Evolutionary conservation across 2,113 vertebrate species (phyloP), one percentile per base, ranked within the genome.

Genomic region (Lethenteron camtschaticum): DNA sequence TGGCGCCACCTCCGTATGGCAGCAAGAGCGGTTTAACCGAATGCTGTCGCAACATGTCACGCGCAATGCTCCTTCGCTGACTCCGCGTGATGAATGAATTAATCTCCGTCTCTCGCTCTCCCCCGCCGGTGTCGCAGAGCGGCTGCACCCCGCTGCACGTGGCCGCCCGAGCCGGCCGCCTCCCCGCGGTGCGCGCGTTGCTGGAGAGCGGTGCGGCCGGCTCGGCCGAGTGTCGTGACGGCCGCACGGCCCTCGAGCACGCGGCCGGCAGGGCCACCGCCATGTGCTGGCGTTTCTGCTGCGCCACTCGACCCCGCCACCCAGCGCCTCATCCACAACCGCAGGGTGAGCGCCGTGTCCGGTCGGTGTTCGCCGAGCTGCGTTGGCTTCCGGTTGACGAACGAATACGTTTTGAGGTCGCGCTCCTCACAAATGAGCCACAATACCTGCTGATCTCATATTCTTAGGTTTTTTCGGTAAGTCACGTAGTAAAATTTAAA

Each of bases 91-190:
- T 41, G 41, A 41, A 41, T 7, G 5, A 41, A 41, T 41, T 1
- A 41, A 41, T 41, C 41, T 41, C 41, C 41, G 41, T 56, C 10
- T 24, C 68, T 71, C 24, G 5, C 55, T 16, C 14, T 41, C 41
- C 41, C 41, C 4, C 41, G 4, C 41, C 41, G 41, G 41, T 71
- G 9, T 56, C 14, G 11, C 69, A 81, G 79, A 73, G 72, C 13
- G 76, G 75, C 11, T 77, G 76, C 76, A 76, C 74, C 5, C 73
- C 78, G 0, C 70, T 81, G 71, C 78, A 81, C 69, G 78, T 76
- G 9, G 76, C 76, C 0, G 76, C 78, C 56, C 77, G 78, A 71
- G 75, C 77, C 1, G 78, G 78, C 6, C 76, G 73, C 63, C 74
- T 81, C 68, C 74, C 75, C 58, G 75, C 75, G 16, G 74, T 78